These are phyloP conservation scores for Agrilus planipennis DNA, from an alignment of 1,140 invertebrate species.

Conservation along the genomic window DNA sequence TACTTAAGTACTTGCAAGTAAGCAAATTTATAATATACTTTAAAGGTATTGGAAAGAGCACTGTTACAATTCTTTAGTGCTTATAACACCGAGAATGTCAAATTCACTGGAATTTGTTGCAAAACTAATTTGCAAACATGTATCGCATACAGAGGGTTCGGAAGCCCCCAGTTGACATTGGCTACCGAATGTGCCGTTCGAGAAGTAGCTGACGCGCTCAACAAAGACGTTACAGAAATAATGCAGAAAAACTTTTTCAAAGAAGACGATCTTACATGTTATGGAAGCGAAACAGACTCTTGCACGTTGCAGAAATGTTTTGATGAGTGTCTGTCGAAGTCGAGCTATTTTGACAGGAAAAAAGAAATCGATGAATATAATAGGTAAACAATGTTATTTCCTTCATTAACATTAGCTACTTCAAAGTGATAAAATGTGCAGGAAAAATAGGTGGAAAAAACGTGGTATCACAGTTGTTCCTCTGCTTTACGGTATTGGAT, in stretches of 20 bases:
- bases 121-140: slow-evolving; percentile 81
- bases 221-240: slow-evolving; percentile 43
- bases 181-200: slow-evolving; percentile 64
- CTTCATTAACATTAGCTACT: too few relatives aligned
- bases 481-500: slow-evolving; percentile 83
- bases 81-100: slow-evolving; percentile 59
- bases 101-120: slow-evolving; percentile 57
- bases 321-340: slow-evolving; percentile 62
- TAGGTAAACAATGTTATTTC: too few relatives aligned
- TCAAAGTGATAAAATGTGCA: too few relatives aligned
- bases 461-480: slow-evolving; percentile 78
- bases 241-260: slow-evolving; percentile 64
- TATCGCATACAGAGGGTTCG: slow-evolving; percentile 84
- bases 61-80: slow-evolving; percentile 71
- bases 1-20: too few relatives aligned
- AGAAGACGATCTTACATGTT: slow-evolving; percentile 69
- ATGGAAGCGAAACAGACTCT: slow-evolving; percentile 58
- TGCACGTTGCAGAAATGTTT: slow-evolving; percentile 74
- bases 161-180: slow-evolving; percentile 84
- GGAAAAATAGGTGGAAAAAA: slow-evolving; percentile 74
- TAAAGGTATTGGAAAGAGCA: slow-evolving; percentile 60
- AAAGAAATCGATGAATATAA: slow-evolving; percentile 59
- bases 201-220: slow-evolving; percentile 59
- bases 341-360: slow-evolving; percentile 53
- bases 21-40: slow-evolving; percentile 1